These are phyloP conservation scores for Sphyrna mokarran DNA, from an alignment of 2,113 vertebrate species.

Conservation along the genomic window DNA sequence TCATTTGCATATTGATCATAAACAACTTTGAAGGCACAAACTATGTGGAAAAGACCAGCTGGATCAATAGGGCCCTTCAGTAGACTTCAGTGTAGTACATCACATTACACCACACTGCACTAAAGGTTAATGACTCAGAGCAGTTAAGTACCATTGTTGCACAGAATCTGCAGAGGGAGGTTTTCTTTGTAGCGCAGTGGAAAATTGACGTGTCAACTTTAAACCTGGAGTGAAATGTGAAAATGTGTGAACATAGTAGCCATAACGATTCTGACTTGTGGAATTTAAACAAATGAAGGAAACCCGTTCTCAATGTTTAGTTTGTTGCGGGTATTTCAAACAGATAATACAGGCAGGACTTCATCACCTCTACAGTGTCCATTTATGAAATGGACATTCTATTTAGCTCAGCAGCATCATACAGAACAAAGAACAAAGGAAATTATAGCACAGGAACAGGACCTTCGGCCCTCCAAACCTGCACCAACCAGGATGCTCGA, in stretches of 20 bases:
- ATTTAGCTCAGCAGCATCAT: neutral
- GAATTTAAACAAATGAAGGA: neutral
- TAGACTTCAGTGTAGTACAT: slow-evolving; percentile 67
- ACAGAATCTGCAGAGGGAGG: slow-evolving; percentile 32
- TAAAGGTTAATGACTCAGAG: slow-evolving; percentile 64
- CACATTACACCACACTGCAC: slow-evolving; percentile 58
- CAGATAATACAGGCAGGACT: neutral
- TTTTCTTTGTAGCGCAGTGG: slow-evolving; percentile 33
- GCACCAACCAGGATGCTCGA: too few species aligned
- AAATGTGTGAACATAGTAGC: neutral
- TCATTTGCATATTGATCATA: slow-evolving; percentile 99
- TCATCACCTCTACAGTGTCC: neutral
- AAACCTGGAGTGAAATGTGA: slow-evolving; percentile 23
- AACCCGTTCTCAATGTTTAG: neutral
- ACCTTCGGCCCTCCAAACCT: too few species aligned
- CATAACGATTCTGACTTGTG: neutral
- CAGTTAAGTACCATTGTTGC: slow-evolving; percentile 39
- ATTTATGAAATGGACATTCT: neutral
- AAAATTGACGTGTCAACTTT: slow-evolving; percentile 38
- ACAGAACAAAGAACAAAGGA: too few species aligned
- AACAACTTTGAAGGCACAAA: slow-evolving; percentile 96
- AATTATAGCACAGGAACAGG: too few species aligned
- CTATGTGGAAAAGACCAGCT: slow-evolving; percentile 58
- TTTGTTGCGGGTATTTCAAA: neutral
- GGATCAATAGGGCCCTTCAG: slow-evolving; percentile 87